Conservation (phyloP, 2,888 invertebrate genomes). For the Myopa tessellatipennis region DNA sequence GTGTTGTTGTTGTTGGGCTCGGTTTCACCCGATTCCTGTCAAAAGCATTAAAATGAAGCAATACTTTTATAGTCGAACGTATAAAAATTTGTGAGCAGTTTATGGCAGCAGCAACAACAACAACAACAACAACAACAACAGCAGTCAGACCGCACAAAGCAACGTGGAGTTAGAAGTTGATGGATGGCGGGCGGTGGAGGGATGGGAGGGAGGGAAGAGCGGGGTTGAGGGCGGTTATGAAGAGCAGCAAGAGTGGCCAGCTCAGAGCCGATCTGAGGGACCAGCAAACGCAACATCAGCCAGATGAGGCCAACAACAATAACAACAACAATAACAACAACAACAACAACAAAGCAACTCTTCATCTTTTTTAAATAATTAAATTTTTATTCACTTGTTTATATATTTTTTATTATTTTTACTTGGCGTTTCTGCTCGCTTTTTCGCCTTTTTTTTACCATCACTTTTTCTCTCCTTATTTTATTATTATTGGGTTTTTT, state of each 20-base stretch:
- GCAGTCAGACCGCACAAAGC: background rate
- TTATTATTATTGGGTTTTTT: background rate
- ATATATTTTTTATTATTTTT: constrained; percentile 6
- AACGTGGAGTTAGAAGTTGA: background rate
- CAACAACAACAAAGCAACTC: constrained; percentile 15
- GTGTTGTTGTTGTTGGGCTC: background rate
- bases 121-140: background rate
- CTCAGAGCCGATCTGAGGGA: background rate
- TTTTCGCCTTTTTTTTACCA: background rate
- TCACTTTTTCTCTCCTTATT: background rate
- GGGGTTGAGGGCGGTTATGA: no score
- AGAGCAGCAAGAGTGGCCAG: background rate
- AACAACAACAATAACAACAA: background rate
- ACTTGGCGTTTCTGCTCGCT: background rate
- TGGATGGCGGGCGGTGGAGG: no score
- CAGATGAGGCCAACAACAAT: background rate
- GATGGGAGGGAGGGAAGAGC: no score
- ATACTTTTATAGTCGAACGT: constrained; percentile 33
- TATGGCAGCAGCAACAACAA: constrained; percentile 4
- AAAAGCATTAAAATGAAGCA: constrained; percentile 28
- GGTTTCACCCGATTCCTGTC: constrained; percentile 14
- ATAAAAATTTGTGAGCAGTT: constrained; percentile 34
- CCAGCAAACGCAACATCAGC: background rate
- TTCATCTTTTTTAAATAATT: constrained; percentile 21
- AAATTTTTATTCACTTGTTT: constrained; percentile 31